phyloP scores from a whole-genome alignment of 2,888 invertebrate species.

The Lamproptera curius region DNA sequence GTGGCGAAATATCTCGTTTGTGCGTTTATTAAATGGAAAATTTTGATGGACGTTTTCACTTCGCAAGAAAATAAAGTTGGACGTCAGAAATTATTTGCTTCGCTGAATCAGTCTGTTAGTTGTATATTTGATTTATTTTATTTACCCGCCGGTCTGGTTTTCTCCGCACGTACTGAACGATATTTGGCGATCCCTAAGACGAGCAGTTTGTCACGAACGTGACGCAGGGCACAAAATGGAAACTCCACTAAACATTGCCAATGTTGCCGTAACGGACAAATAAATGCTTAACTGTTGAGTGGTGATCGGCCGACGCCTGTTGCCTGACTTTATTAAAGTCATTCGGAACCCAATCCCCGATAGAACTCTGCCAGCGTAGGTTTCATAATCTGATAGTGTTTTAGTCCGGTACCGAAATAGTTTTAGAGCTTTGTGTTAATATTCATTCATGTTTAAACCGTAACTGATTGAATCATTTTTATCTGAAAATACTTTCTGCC shows the following conservation, averaged over 20 bases:
- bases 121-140: constrained; percentile 76
- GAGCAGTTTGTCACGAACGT: constrained; percentile 76
- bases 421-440: constrained; percentile 8
- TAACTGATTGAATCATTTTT: too few species aligned
- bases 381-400: not conserved
- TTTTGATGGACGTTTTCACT: constrained; percentile 32
- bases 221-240: constrained; percentile 68
- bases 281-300: constrained; percentile 65
- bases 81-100: constrained; percentile 51
- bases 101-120: constrained; percentile 66
- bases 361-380: not conserved
- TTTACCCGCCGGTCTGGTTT: constrained; percentile 71
- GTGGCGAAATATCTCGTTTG: constrained; percentile 16
- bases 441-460: too few species aligned
- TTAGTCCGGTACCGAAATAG: too few species aligned
- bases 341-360: not conserved
- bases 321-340: not conserved
- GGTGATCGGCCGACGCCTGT: constrained; percentile 31
- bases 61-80: constrained; percentile 40
- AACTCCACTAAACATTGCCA: constrained; percentile 48
- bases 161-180: constrained; percentile 76
- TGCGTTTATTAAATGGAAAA: constrained; percentile 18
- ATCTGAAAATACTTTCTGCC: too few species aligned
- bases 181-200: constrained; percentile 78
- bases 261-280: constrained; percentile 64